phyloP scores from a whole-genome alignment of 64 coral and sea anemone species.

The Platygyra sinensis region DNA sequence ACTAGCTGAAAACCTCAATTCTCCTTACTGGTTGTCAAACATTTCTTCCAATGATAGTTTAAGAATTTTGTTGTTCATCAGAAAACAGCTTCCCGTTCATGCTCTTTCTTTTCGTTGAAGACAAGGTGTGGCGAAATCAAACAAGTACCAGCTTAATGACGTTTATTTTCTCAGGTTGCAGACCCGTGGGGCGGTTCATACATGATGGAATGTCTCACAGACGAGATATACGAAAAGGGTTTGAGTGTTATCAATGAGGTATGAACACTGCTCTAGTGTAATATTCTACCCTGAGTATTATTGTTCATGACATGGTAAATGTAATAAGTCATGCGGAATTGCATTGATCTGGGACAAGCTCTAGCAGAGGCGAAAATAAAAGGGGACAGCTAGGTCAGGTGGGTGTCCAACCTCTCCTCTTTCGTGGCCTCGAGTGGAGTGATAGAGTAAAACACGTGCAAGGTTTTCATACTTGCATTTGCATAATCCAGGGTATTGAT shows the following conservation, averaged over 20 bases:
- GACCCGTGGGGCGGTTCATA: slow-evolving; percentile 97
- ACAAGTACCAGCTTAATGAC: not conserved
- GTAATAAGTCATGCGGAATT: no score
- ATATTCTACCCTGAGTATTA: no score
- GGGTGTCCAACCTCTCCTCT: no score
- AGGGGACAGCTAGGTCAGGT: no score
- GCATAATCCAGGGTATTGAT: no score
- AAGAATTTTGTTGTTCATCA: not conserved
- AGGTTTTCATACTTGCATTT: no score
- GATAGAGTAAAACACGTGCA: no score
- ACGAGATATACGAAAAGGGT: slow-evolving; percentile 92
- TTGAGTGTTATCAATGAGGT: slow-evolving; percentile 88
- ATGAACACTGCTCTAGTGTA: not conserved
- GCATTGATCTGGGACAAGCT: no score
- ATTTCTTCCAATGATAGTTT: not conserved
- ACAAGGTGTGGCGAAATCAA: not conserved
- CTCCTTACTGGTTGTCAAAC: not conserved
- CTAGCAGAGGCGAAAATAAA: no score
- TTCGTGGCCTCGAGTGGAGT: no score
- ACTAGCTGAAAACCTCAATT: not conserved
- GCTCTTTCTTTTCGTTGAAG: not conserved
- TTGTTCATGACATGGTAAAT: no score
- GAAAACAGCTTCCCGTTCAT: not conserved
- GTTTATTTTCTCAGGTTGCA: slow-evolving; percentile 55
- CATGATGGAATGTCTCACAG: slow-evolving; percentile 95